A percentile compares a stretch with the other conserved stretches of the same genome.
phyloP scores from a whole-genome alignment of 2,113 vertebrate genomes.

The Larimichthys crocea region DNA sequence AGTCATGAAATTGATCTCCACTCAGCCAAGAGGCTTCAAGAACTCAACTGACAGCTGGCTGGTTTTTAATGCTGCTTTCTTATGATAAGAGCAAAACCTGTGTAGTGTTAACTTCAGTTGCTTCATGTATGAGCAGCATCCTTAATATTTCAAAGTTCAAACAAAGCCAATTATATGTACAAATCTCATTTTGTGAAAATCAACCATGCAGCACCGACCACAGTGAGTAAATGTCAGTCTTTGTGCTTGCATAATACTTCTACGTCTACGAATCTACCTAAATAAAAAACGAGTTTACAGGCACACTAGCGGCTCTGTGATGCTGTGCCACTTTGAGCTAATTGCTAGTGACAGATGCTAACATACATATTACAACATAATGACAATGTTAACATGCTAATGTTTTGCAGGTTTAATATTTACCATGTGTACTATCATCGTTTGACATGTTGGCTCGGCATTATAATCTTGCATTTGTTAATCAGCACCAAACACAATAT shows the following conservation, averaged over 20 bases:
- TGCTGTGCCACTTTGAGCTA: background rate
- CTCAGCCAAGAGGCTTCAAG: constrained; percentile 6
- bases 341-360: constrained; percentile 7
- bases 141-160: constrained; percentile 22
- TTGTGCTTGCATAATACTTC: background rate
- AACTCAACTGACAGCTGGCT: constrained; percentile 8
- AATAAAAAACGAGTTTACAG: background rate
- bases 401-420: background rate
- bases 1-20: constrained; percentile 14
- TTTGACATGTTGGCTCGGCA: background rate
- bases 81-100: constrained; percentile 31
- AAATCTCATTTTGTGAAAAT: constrained; percentile 3
- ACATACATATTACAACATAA: background rate
- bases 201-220: background rate
- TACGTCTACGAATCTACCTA: background rate
- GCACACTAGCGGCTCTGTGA: background rate
- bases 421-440: background rate
- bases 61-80: constrained; percentile 26
- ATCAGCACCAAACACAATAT: background rate
- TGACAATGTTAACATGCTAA: background rate
- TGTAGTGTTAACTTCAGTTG: background rate
- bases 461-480: background rate
- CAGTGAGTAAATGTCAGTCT: constrained; percentile 19
- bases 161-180: constrained; percentile 16
- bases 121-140: constrained; percentile 4